Conservation (phyloP, 2,113 vertebrate species). For the Phalacrocorax carbo region DNA sequence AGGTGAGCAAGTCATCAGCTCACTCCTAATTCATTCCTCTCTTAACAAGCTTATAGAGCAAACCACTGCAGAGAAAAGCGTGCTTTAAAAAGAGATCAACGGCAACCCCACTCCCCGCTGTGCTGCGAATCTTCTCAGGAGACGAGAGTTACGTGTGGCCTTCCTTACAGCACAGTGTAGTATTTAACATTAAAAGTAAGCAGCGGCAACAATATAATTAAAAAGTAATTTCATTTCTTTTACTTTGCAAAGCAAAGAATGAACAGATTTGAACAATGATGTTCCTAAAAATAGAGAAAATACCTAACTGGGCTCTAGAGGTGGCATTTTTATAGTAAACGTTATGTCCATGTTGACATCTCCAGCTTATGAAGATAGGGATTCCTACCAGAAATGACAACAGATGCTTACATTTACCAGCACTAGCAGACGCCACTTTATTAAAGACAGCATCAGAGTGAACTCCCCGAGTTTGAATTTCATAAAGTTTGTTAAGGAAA, state of each 20-base stretch:
- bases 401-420: conserved; percentile 3
- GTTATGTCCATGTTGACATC: neutral
- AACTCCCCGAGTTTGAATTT: conserved; percentile 51
- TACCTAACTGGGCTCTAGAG: neutral
- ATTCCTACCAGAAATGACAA: neutral
- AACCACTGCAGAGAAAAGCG: neutral
- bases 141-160: neutral
- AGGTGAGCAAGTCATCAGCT: conserved; percentile 28
- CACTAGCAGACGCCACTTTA: conserved; percentile 49
- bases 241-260: neutral
- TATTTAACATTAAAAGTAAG: neutral
- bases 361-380: neutral
- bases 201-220: neutral
- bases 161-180: neutral
- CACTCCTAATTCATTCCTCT: neutral
- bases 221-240: neutral
- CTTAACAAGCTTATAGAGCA: conserved; percentile 29
- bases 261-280: neutral
- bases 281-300: neutral
- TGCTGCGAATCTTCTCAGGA: neutral
- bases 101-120: neutral
- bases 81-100: neutral
- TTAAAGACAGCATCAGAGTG: conserved; percentile 50
- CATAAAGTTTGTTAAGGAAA: conserved; percentile 61
- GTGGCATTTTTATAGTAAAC: neutral